Evolutionary conservation across 2,888 invertebrate genomes (phyloP).

Genomic region (Bombylius discolor): DNA sequence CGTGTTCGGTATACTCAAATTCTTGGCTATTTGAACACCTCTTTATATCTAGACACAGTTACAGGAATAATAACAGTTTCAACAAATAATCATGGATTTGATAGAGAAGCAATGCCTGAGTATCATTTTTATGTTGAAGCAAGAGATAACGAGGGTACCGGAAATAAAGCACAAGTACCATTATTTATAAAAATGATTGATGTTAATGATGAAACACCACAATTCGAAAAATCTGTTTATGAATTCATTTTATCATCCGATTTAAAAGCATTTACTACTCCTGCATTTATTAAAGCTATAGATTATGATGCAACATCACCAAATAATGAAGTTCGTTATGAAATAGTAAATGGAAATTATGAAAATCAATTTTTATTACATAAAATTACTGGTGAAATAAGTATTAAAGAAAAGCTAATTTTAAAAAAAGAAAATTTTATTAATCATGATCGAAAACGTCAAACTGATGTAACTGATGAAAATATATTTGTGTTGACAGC

Average conservation of each 20-base stretch:
- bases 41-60: constrained; percentile 61
- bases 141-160: constrained; percentile 71
- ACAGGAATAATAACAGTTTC: constrained; percentile 72
- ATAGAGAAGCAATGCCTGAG: constrained; percentile 67
- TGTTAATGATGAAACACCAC: constrained; percentile 77
- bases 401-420: constrained; percentile 40
- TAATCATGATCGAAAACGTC: constrained; percentile 21
- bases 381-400: constrained; percentile 63
- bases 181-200: constrained; percentile 61
- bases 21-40: constrained; percentile 63
- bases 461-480: constrained; percentile 26
- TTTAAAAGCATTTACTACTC: constrained; percentile 58
- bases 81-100: constrained; percentile 60
- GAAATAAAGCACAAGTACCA: constrained; percentile 57
- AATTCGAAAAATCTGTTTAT: constrained; percentile 65
- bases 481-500: constrained; percentile 51
- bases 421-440: constrained; percentile 28
- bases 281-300: constrained; percentile 67
- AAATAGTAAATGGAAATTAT: constrained; percentile 63
- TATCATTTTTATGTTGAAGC: constrained; percentile 75
- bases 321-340: constrained; percentile 75
- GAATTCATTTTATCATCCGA: constrained; percentile 67
- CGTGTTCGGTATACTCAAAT: constrained; percentile 66
- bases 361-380: constrained; percentile 63
- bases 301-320: constrained; percentile 74